Conservation (phyloP, 1,140 invertebrate species). For the Anastrepha obliqua region DNA sequence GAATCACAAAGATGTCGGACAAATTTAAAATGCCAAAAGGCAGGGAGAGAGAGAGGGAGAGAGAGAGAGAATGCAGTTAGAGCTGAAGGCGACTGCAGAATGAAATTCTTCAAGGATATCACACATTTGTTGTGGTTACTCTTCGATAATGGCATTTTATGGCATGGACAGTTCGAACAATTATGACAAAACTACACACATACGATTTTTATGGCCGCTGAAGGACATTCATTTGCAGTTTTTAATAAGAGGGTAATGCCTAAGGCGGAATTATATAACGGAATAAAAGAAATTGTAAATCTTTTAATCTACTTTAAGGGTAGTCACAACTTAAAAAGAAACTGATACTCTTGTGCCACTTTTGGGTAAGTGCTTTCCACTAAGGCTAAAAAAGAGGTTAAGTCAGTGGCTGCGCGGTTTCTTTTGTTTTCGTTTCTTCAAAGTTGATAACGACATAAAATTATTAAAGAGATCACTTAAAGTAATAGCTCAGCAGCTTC, state of each 20-base stretch:
- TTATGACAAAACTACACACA: background rate
- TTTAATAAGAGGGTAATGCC: background rate
- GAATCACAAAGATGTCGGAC: background rate
- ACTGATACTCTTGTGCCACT: no score
- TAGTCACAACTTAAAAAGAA: no score
- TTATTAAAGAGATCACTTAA: no score
- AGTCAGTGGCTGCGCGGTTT: no score
- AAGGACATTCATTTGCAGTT: background rate
- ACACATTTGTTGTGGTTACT: background rate
- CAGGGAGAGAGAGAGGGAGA: background rate
- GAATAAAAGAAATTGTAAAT: background rate
- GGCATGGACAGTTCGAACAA: background rate
- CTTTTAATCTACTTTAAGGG: no score
- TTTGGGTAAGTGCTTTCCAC: no score
- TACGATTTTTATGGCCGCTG: background rate
- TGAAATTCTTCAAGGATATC: constrained; percentile 14
- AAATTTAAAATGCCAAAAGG: background rate
- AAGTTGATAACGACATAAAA: no score
- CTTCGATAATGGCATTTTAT: constrained; percentile 2
- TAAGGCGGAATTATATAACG: background rate
- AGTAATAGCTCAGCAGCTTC: no score
- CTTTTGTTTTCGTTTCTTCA: no score
- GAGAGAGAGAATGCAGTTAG: background rate
- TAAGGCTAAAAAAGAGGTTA: no score
- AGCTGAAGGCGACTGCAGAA: background rate